These are phyloP conservation scores for Plusia festucae DNA, from an alignment of 2,888 invertebrate genomes.

Conservation along the genomic window DNA sequence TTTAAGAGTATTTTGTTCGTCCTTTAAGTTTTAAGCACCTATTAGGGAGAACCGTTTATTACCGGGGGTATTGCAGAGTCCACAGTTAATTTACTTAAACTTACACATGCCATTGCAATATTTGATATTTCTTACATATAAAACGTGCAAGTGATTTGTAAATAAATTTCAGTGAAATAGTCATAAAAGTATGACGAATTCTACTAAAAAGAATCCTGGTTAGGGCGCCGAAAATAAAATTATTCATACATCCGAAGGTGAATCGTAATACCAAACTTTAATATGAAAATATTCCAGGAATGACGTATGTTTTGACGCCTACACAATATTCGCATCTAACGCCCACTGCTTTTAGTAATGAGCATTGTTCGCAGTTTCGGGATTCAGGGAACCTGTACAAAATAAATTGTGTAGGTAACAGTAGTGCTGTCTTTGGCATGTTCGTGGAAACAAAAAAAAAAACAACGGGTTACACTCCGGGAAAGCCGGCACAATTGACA, in stretches of 20 bases:
- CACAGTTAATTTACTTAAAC: too few species aligned
- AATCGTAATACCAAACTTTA: neutral
- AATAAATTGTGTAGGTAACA: too few species aligned
- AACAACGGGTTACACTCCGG: too few species aligned
- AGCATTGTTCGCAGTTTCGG: neutral
- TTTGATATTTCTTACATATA: too few species aligned
- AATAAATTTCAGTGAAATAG: neutral
- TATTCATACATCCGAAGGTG: too few species aligned
- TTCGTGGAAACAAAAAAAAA: too few species aligned
- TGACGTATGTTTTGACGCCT: neutral
- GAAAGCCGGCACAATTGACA: too few species aligned
- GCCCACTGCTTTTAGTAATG: neutral
- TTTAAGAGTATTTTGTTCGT: slow-evolving; percentile 5
- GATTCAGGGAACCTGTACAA: neutral
- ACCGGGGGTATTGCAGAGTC: too few species aligned
- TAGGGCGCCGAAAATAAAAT: neutral
- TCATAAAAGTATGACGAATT: too few species aligned
- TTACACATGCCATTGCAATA: too few species aligned
- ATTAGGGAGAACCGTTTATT: too few species aligned
- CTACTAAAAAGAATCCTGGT: neutral
- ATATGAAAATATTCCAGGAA: neutral
- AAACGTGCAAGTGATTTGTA: neutral
- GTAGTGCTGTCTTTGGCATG: too few species aligned
- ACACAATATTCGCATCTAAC: neutral
- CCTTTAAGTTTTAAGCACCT: neutral